These are phyloP conservation scores for Cryptotis parvus DNA, from an alignment of 2,113 vertebrate genomes.

Conservation along the genomic window DNA sequence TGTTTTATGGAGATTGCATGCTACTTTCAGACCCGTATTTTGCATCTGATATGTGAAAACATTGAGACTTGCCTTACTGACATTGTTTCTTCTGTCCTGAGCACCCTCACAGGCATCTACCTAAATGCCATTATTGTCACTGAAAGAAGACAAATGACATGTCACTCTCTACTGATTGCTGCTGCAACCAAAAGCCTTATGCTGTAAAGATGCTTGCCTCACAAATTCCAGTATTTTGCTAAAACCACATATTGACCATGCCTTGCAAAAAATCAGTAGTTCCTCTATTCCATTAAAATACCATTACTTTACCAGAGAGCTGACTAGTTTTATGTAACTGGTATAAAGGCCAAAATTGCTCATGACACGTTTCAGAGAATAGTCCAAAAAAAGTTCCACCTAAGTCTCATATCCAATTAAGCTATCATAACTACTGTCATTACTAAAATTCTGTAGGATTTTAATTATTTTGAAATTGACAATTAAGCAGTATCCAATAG, in stretches of 20 bases:
- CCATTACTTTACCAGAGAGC: not conserved
- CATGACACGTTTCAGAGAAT: not conserved
- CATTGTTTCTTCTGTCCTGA: not conserved
- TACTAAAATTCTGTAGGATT: not conserved
- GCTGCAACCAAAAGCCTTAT: not conserved
- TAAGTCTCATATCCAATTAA: not conserved
- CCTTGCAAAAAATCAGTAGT: conserved; percentile 1
- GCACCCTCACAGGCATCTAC: not conserved
- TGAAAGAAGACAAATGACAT: conserved; percentile 1
- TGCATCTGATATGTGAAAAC: not conserved
- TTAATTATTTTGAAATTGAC: conserved; percentile 23
- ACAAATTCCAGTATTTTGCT: not conserved
- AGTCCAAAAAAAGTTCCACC: not conserved
- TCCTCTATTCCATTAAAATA: not conserved
- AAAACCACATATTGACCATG: not conserved
- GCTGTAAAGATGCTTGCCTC: conserved; percentile 1
- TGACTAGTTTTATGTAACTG: not conserved
- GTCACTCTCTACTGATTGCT: not conserved
- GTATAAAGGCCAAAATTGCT: not conserved
- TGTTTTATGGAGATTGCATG: not conserved
- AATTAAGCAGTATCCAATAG: not conserved
- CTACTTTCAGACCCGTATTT: not conserved
- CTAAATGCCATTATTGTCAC: not conserved
- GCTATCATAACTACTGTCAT: not conserved
- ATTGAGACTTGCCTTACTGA: not conserved